Evolutionary conservation across 1,140 invertebrate species (phyloP).

Genomic region (Acromyrmex heyeri): DNA sequence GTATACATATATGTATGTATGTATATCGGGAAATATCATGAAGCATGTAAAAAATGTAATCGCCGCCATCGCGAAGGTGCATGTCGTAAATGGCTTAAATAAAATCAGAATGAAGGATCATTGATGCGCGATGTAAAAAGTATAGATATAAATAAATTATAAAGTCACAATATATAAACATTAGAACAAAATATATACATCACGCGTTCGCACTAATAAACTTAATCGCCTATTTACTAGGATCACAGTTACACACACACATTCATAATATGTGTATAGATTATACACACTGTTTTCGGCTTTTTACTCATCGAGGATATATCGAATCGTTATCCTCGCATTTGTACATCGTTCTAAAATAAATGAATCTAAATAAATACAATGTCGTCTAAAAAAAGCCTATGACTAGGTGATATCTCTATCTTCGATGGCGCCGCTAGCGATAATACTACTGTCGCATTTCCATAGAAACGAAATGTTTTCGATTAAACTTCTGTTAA

Average conservation of each 20-base stretch:
- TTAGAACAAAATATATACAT: conserved; percentile 57
- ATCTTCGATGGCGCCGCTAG: conserved; percentile 66
- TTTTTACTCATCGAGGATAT: conserved; percentile 54
- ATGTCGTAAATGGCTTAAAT: conserved; percentile 59
- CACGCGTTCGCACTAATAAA: conserved; percentile 77
- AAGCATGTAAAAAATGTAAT: conserved; percentile 83
- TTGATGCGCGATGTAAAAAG: conserved; percentile 45
- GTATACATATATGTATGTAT: neutral
- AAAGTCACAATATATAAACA: conserved; percentile 69
- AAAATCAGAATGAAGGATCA: conserved; percentile 57
- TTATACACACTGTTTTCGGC: conserved; percentile 70
- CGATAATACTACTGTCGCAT: conserved; percentile 74
- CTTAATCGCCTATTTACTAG: conserved; percentile 83
- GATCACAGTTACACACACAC: conserved; percentile 84
- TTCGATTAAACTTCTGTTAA: conserved; percentile 52
- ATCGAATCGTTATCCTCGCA: conserved; percentile 69
- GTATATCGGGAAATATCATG: conserved; percentile 76
- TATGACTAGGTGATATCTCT: conserved; percentile 82
- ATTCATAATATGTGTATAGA: conserved; percentile 80
- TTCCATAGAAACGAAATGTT: conserved; percentile 70
- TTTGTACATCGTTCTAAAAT: conserved; percentile 79
- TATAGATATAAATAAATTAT: conserved; percentile 68
- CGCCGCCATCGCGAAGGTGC: conserved; percentile 70
- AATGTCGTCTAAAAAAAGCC: conserved; percentile 80
- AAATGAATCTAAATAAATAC: conserved; percentile 78